Conservation (phyloP, 2,888 invertebrate species). For the Phyto melanocephala region DNA sequence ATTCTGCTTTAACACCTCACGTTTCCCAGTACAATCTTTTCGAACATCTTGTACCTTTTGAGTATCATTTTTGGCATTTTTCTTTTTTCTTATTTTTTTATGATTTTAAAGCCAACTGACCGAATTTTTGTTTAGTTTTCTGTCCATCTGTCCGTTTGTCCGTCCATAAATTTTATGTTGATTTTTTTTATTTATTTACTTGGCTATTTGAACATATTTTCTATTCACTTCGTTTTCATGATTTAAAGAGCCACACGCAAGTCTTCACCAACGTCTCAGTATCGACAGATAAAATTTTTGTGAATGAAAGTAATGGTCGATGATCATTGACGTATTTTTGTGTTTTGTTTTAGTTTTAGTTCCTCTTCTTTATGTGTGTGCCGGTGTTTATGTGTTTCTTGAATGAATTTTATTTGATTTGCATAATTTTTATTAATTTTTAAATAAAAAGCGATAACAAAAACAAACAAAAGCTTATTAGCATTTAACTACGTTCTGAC, state of each 20-base stretch:
- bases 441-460: conserved; percentile 9
- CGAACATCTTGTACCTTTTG: conserved; percentile 51
- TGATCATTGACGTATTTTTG: conserved; percentile 39
- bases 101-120: neutral
- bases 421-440: conserved; percentile 62
- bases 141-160: neutral
- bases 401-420: conserved; percentile 62
- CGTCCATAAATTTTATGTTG: neutral
- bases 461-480: conserved; percentile 17
- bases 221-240: neutral
- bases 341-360: conserved; percentile 12
- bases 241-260: conserved; percentile 51
- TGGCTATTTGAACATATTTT: conserved; percentile 51
- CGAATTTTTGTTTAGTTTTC: neutral
- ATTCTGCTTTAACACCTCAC: conserved; percentile 23
- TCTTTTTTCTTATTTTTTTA: neutral
- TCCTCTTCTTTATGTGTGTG: neutral
- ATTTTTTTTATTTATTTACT: conserved; percentile 5
- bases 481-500: conserved; percentile 1
- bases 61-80: conserved; percentile 19
- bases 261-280: too few relatives aligned
- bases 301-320: conserved; percentile 51
- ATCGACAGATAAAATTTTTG: conserved; percentile 32
- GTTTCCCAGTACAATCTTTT: conserved; percentile 21
- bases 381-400: conserved; percentile 32